These are phyloP conservation scores for Macrosteles quadrilineatus DNA, from an alignment of 1,140 invertebrate genomes.

Conservation along the genomic window DNA sequence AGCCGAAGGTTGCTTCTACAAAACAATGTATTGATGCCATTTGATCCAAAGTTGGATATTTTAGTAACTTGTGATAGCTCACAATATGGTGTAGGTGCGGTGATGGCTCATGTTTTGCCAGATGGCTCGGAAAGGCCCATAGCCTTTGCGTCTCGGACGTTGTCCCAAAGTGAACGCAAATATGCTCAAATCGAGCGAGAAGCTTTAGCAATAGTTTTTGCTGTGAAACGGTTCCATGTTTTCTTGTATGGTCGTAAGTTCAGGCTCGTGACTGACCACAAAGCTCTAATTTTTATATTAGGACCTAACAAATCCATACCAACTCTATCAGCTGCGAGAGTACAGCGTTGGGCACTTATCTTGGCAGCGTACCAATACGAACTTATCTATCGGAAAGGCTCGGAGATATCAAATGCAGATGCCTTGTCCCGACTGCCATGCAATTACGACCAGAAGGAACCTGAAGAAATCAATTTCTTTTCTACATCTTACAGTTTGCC, in stretches of 20 bases:
- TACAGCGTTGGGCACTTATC: slow-evolving; percentile 15
- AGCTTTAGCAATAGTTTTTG: not conserved
- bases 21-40: slow-evolving; percentile 41
- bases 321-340: not conserved
- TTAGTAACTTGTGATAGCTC: not conserved
- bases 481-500: no score
- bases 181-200: slow-evolving; percentile 18
- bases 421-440: slow-evolving; percentile 9
- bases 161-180: slow-evolving; percentile 48
- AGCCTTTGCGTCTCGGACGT: slow-evolving; percentile 38
- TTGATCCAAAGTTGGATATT: slow-evolving; percentile 31
- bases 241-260: not conserved
- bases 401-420: slow-evolving; percentile 9
- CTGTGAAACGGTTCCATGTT: not conserved
- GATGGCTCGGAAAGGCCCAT: slow-evolving; percentile 2
- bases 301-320: not conserved
- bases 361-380: not conserved
- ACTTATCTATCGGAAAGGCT: not conserved
- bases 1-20: no score
- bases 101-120: not conserved
- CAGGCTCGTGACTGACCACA: not conserved
- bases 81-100: not conserved
- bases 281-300: not conserved
- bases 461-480: no score
- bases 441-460: no score